Conservation (phyloP, 2,888 invertebrate genomes). For the Metallyticus violacea region DNA sequence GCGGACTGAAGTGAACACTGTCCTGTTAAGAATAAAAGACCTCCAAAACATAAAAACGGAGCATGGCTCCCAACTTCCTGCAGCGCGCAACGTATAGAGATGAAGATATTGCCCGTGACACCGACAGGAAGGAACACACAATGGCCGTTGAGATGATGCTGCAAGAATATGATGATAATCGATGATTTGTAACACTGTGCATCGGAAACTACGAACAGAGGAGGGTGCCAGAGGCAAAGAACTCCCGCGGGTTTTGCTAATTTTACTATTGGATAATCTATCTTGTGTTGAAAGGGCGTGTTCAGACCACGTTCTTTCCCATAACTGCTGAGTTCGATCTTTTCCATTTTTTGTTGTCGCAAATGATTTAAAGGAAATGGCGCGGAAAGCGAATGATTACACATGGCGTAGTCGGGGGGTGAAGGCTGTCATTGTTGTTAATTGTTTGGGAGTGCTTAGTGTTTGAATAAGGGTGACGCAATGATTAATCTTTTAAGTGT, state of each 20-base stretch:
- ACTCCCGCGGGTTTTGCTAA: background rate
- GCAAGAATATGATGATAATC: constrained; percentile 19
- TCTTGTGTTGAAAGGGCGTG: too few species aligned
- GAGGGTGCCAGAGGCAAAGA: background rate
- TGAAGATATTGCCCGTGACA: constrained; percentile 7
- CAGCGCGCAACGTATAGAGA: background rate
- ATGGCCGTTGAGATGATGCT: background rate
- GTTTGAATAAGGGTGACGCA: background rate
- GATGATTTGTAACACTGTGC: constrained; percentile 17
- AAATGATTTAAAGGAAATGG: constrained; percentile 4
- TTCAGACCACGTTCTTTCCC: background rate
- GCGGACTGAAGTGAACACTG: too few species aligned
- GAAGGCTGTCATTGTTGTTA: background rate
- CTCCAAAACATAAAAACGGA: too few species aligned
- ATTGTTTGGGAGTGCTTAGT: background rate
- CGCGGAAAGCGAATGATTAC: constrained; percentile 23
- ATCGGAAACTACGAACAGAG: background rate
- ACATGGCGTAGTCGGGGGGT: background rate
- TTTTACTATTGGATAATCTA: background rate
- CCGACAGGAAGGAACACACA: background rate
- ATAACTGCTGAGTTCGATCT: background rate
- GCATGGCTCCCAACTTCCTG: background rate
- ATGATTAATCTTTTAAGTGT: background rate
- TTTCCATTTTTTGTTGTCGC: constrained; percentile 7
- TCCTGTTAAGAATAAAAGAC: too few species aligned